Conservation (phyloP, 2,797 vertebrate species). For the Crax fasciolata region DNA sequence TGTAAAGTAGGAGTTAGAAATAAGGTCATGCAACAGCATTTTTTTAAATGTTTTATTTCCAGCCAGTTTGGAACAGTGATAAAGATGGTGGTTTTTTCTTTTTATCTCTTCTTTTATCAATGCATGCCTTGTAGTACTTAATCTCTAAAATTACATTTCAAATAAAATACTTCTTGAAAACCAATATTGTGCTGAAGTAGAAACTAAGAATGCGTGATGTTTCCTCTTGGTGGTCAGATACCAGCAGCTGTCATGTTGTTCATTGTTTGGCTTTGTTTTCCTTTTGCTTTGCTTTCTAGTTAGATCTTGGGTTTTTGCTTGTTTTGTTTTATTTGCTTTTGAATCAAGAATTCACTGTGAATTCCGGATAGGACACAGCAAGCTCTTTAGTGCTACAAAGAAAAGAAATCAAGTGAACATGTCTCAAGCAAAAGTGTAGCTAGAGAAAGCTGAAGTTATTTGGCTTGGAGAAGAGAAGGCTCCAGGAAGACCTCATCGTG, state of each 20-base stretch:
- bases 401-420: neutral
- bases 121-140: neutral
- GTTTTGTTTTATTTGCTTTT: neutral
- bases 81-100: neutral
- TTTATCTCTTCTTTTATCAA: neutral
- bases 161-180: neutral
- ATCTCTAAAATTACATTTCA: neutral
- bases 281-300: neutral
- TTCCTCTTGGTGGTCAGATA: neutral
- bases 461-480: neutral
- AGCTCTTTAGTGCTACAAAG: neutral
- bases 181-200: neutral
- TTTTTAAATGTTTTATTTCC: neutral
- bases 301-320: neutral
- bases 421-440: neutral
- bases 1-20: neutral
- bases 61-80: neutral
- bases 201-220: neutral
- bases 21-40: neutral
- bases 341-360: neutral
- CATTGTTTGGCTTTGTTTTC: neutral
- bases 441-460: neutral
- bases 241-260: neutral
- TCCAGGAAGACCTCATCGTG: neutral
- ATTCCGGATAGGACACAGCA: neutral